Conservation (phyloP, 1,140 invertebrate genomes). For the Leguminivora glycinivorella region DNA sequence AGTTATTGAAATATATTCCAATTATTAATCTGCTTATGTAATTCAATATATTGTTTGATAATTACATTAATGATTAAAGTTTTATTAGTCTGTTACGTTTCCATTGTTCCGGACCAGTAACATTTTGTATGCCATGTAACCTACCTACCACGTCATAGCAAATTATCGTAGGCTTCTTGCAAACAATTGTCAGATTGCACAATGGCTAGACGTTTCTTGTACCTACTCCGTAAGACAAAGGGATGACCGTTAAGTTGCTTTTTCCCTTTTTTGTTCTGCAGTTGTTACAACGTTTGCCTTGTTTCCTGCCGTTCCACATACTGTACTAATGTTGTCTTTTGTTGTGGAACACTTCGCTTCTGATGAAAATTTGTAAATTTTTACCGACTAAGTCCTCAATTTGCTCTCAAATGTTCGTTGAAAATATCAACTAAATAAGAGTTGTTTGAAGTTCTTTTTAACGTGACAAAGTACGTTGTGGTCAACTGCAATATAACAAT, state of each 20-base stretch:
- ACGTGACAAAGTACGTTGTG: constrained; percentile 3
- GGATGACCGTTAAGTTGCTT: constrained; percentile 49
- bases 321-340: constrained; percentile 42
- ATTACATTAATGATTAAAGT: neutral
- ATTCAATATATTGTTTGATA: neutral
- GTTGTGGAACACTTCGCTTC: constrained; percentile 24
- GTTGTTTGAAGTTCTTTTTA: constrained; percentile 1
- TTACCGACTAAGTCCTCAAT: neutral
- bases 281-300: constrained; percentile 45
- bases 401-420: neutral
- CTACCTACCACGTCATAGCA: neutral
- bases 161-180: constrained; percentile 32
- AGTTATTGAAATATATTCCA: neutral
- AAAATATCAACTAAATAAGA: neutral
- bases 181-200: constrained; percentile 46
- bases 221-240: constrained; percentile 51
- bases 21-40: neutral
- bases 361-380: constrained; percentile 17
- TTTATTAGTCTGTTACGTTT: neutral
- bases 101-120: neutral
- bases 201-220: constrained; percentile 40
- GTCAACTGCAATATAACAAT: constrained; percentile 19
- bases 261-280: constrained; percentile 47
- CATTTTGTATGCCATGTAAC: constrained; percentile 8
- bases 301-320: constrained; percentile 50